These are phyloP conservation scores for Parnassius orleans DNA, from an alignment of 2,888 invertebrate species.

Conservation along the genomic window DNA sequence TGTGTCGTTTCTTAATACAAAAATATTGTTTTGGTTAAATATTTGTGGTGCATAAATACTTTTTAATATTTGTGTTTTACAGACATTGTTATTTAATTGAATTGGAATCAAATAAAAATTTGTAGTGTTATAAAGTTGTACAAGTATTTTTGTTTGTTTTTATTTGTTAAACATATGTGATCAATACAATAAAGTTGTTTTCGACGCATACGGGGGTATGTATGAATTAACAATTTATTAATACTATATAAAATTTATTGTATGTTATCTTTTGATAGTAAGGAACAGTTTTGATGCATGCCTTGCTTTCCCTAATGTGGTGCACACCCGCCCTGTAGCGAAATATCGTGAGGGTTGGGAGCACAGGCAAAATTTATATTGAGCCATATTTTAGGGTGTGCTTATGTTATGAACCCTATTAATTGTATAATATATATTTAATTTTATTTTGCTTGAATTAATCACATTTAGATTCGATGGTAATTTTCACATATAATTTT, in stretches of 20 bases:
- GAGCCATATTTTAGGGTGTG: constrained; percentile 50
- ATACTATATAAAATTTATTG: constrained; percentile 23
- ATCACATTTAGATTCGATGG: too few relatives aligned
- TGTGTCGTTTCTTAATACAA: constrained; percentile 7
- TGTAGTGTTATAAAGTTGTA: constrained; percentile 23
- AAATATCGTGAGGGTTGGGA: constrained; percentile 64
- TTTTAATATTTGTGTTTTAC: constrained; percentile 27
- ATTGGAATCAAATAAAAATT: background rate
- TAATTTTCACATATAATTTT: too few relatives aligned
- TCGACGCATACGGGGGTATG: constrained; percentile 59
- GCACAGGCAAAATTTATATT: constrained; percentile 57
- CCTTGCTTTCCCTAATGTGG: constrained; percentile 47
- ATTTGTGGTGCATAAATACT: too few relatives aligned
- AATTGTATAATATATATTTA: constrained; percentile 26
- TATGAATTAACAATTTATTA: constrained; percentile 57
- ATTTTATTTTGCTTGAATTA: background rate
- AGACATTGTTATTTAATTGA: background rate
- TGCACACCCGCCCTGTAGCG: constrained; percentile 41
- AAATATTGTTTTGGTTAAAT: constrained; percentile 24
- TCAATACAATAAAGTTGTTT: constrained; percentile 57
- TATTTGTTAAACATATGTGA: constrained; percentile 68
- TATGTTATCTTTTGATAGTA: constrained; percentile 31
- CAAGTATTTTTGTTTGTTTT: constrained; percentile 31
- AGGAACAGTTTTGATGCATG: constrained; percentile 26
- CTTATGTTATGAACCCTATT: constrained; percentile 29